Evolutionary conservation across 2,797 vertebrate genomes (phyloP).

Genomic region (Petrocephalus schoutedeni): DNA sequence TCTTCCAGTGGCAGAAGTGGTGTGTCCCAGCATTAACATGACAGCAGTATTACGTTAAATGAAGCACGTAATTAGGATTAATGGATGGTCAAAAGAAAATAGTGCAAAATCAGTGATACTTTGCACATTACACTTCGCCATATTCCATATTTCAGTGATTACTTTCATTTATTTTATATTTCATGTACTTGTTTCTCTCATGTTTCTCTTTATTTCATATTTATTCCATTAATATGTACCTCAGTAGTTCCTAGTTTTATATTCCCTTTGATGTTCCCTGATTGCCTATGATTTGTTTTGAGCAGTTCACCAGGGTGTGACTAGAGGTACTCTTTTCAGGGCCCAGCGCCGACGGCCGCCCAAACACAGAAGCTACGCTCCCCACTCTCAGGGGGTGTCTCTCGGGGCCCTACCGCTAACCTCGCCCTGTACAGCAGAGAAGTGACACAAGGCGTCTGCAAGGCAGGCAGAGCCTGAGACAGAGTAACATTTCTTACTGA

Average conservation of each 20-base stretch:
- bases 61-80: too few relatives aligned
- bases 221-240: neutral
- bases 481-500: neutral
- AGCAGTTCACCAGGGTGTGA: neutral
- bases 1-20: too few relatives aligned
- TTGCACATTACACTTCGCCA: neutral
- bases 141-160: neutral
- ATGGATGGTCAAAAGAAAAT: too few relatives aligned
- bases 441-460: neutral
- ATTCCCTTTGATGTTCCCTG: neutral
- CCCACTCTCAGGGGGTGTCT: neutral
- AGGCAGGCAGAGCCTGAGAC: neutral
- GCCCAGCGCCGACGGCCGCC: neutral
- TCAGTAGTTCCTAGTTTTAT: neutral
- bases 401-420: neutral
- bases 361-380: neutral
- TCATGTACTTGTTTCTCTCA: neutral
- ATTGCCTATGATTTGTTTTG: neutral
- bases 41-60: too few relatives aligned
- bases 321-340: neutral
- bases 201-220: neutral
- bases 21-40: too few relatives aligned
- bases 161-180: neutral
- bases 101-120: too few relatives aligned
- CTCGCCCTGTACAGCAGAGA: neutral